Conservation (phyloP, 37 sponge, comb jelly and placozoan genomes). For the Halichondria panicea region DNA sequence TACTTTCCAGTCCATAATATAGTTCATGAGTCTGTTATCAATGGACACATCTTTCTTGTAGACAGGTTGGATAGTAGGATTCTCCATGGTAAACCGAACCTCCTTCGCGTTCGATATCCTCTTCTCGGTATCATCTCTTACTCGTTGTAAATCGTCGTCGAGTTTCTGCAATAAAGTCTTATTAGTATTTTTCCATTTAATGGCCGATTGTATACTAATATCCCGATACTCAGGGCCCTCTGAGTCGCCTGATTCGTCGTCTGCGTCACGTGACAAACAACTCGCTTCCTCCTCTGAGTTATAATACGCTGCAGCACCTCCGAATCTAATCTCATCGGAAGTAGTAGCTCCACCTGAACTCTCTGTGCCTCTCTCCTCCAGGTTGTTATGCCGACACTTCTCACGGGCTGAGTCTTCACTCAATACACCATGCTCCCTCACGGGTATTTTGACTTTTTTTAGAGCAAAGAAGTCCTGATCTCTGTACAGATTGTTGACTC, state of each 20-base stretch:
- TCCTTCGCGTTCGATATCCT: constrained; percentile 15
- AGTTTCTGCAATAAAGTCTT: constrained; percentile 55
- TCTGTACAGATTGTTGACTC: constrained; percentile 75
- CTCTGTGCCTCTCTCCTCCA: constrained; percentile 9
- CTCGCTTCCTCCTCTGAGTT: constrained; percentile 26
- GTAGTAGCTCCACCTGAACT: constrained; percentile 16
- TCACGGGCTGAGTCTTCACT: constrained; percentile 59
- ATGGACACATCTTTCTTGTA: neutral
- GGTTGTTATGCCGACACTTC: constrained; percentile 38
- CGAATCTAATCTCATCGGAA: constrained; percentile 49
- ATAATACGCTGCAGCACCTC: constrained; percentile 51
- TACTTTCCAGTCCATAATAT: constrained; percentile 11
- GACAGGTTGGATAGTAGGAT: constrained; percentile 31
- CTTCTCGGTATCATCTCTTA: constrained; percentile 51
- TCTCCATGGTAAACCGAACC: constrained; percentile 26
- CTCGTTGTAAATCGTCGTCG: constrained; percentile 63
- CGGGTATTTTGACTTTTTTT: constrained; percentile 71
- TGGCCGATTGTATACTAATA: constrained; percentile 64
- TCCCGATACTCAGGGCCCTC: constrained; percentile 37
- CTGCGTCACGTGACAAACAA: constrained; percentile 36
- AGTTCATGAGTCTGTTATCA: neutral
- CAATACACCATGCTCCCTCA: constrained; percentile 63
- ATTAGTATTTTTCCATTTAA: constrained; percentile 64
- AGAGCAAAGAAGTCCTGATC: constrained; percentile 80
- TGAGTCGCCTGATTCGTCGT: constrained; percentile 57